A percentile compares a stretch with the other conserved stretches of the same genome.
These are phyloP conservation scores for Heteromurus nitidus DNA, from an alignment of 2,888 invertebrate species.

Conservation along the genomic window DNA sequence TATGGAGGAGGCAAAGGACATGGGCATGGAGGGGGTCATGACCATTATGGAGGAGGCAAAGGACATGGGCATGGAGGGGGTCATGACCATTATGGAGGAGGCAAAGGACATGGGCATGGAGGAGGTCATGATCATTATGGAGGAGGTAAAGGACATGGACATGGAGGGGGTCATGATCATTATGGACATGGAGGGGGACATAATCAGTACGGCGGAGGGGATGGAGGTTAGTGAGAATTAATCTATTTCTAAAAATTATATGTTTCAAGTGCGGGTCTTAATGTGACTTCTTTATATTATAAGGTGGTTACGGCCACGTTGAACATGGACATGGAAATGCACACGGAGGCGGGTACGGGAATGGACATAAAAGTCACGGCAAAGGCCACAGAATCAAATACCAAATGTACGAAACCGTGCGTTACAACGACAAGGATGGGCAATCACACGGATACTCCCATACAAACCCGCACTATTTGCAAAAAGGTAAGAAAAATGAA, in stretches of 20 bases:
- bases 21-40: conserved; percentile 25
- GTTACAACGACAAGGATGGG: conserved; percentile 41
- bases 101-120: not conserved
- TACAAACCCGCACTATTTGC: conserved; percentile 13
- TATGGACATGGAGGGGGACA: not conserved
- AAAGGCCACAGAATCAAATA: conserved; percentile 49
- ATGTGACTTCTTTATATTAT: not conserved
- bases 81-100: conserved; percentile 1
- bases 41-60: conserved; percentile 1
- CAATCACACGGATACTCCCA: conserved; percentile 33
- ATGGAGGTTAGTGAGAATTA: not conserved
- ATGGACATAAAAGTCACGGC: not conserved
- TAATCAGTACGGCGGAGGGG: not conserved
- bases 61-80: not conserved
- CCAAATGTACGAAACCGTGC: conserved; percentile 28
- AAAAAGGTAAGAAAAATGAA: conserved; percentile 36
- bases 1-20: too few relatives aligned
- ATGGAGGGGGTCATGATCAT: not conserved
- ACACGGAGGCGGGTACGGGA: conserved; percentile 3
- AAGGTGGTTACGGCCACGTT: not conserved
- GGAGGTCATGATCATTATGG: not conserved
- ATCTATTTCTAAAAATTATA: not conserved
- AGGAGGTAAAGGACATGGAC: not conserved
- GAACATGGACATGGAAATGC: conserved; percentile 4
- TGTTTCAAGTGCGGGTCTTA: not conserved